Evolutionary conservation across 2,888 invertebrate genomes (phyloP), one percentile per base, ranked within the genome.

Genomic region (Acleris emargana): DNA sequence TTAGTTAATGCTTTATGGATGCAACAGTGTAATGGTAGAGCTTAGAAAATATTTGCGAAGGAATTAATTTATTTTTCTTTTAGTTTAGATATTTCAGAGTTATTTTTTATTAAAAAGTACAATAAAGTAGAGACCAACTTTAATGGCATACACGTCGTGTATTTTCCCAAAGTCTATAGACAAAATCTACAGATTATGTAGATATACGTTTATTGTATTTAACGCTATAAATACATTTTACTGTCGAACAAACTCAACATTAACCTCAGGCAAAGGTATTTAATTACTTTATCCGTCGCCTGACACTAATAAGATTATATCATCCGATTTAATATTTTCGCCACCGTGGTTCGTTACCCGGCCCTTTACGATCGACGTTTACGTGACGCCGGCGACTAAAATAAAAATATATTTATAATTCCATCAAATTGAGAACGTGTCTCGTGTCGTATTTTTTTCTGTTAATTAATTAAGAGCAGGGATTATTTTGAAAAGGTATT

Each of bases 261-360:
- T 38, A 47, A 43, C 49, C 49, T 49, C 42, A 52, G 22, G 52
- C 53, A 18, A n/a, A 32, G 38, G 28, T 49, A 63, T 59, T 59
- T 42, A 53, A 42, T 42, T 50, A 58, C 53, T 18, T 58, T 49
- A 64, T 53, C 58, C 53, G 49, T 54, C 55, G 32, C 18, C 50
- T 57, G 45, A 57, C 25, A 57, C 57, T 60, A 55, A 64, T 55
- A 54, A 60, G 64, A 60, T 64, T 64, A 64, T 55, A 49, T 51
- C 50, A 64, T 43, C 60, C 50, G 64, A 64, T 64, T 60, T 60
- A 55, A 64, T 60, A 64, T 60, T 60, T 59, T 64, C 60, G 60
- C 64, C 54, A 5, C 60, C 50, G 50, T 22, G 22, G 42, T 53
- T 18, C 42, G 42, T 53, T 18, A 20, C 13, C 9, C 5, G 11